Evolutionary conservation across 2,797 vertebrate genomes (phyloP), one percentile per base, ranked within the genome.

Genomic region (Glyptemys insculpta): DNA sequence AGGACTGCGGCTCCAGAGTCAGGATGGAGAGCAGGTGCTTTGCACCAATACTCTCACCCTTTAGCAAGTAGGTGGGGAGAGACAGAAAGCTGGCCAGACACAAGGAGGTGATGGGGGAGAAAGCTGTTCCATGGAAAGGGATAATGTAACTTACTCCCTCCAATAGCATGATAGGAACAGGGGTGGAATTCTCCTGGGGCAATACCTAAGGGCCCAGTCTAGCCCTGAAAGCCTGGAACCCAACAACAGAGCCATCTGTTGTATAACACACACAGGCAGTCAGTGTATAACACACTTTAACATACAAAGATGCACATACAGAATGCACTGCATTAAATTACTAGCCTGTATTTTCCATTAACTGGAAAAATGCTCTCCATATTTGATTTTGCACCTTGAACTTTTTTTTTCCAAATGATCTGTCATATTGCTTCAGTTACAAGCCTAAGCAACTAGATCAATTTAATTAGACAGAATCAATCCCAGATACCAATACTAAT

Each of bases 61-160:
- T 62, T 31, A 62, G 12, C 27, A 34, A 16, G 29, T 57, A 57
- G 56, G 3, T 57, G 27, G 56, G 56, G 56, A 57, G 27, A 57
- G 56, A 29, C 56, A 29, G 56, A 57, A 57, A 57, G 6, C 56
- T 57, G 12, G 56, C 27, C 56, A 10, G 56, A 57, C 56, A 29
- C 27, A 57, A 57, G 56, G 12, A 12, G 56, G 5, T 57, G 65
- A 85, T 44, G 68, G 5, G 10, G 62, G 91, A 95, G 88, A 88
- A 72, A 37, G 37, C 15, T 41, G 68, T 41, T 72, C 11, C 18
- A 72, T 72, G 86, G 56, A 93, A 96, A 95, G 88, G 65, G 92
- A 37, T 53, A 79, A 95, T 95, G 95, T 91, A 94, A 95, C 84
- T 92, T 97, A 79, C 56, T 85, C 4, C 0, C 34, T 92, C 34